These are phyloP conservation scores for Gerris lacustris DNA, from an alignment of 2,888 invertebrate species.

Conservation along the genomic window DNA sequence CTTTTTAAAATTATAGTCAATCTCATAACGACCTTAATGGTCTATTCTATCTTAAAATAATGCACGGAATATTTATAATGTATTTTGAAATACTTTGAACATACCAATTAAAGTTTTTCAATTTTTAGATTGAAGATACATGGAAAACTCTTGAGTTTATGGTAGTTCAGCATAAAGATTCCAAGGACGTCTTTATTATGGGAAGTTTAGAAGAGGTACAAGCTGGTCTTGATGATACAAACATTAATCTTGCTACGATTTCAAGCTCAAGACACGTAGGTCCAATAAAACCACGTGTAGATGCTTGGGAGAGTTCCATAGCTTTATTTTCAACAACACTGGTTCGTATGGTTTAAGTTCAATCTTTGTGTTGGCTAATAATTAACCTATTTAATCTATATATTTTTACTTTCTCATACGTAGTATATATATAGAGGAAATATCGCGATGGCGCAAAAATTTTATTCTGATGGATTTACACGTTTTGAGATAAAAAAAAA, in stretches of 20 bases:
- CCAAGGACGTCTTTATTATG: conserved; percentile 69
- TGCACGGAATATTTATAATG: too few relatives aligned
- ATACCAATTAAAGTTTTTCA: not conserved
- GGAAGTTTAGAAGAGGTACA: conserved; percentile 78
- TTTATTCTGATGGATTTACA: too few relatives aligned
- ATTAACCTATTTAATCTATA: not conserved
- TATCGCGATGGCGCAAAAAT: too few relatives aligned
- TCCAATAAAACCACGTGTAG: conserved; percentile 67
- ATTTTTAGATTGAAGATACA: conserved; percentile 57
- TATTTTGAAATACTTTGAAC: too few relatives aligned
- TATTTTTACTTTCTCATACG: not conserved
- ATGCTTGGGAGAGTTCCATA: conserved; percentile 65
- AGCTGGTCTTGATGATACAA: conserved; percentile 67
- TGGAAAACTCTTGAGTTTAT: conserved; percentile 72
- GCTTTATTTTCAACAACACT: conserved; percentile 72
- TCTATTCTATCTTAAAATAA: too few relatives aligned
- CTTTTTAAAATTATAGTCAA: too few relatives aligned
- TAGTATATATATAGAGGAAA: too few relatives aligned
- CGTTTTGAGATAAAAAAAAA: too few relatives aligned
- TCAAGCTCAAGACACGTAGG: conserved; percentile 74
- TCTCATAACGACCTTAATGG: too few relatives aligned
- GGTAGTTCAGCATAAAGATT: conserved; percentile 64
- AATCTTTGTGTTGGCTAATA: too few relatives aligned
- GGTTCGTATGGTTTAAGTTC: conserved; percentile 39
- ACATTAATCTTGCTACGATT: conserved; percentile 74